A percentile compares a stretch with the other conserved stretches of the same genome.
Evolutionary conservation across 2,888 invertebrate genomes (phyloP).

Genomic region (Tinea semifulvella): DNA sequence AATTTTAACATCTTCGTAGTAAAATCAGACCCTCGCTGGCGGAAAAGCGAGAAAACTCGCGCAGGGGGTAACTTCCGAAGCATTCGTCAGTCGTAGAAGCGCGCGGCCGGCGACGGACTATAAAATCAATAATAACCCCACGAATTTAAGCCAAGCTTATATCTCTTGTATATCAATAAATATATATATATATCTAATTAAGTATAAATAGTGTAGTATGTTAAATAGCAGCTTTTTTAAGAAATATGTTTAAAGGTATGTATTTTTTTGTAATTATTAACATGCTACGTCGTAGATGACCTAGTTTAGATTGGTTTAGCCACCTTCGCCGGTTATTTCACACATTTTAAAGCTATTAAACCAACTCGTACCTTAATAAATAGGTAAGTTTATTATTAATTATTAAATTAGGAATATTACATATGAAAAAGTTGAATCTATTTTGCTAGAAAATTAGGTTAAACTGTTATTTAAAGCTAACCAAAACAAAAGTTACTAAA

Average conservation of each 20-base stretch:
- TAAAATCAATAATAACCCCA: conserved; percentile 23
- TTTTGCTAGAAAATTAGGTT: too few species aligned
- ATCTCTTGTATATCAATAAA: conserved; percentile 6
- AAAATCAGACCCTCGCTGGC: too few species aligned
- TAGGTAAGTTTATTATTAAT: too few species aligned
- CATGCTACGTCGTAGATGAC: conserved; percentile 46
- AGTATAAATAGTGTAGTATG: background rate
- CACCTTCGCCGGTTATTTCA: too few species aligned
- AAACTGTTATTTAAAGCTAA: too few species aligned
- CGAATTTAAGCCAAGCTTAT: background rate
- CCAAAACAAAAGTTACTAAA: too few species aligned
- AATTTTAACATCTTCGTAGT: too few species aligned
- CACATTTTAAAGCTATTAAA: too few species aligned
- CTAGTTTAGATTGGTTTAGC: conserved; percentile 28
- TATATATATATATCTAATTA: conserved; percentile 1
- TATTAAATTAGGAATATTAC: too few species aligned
- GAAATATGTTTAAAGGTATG: conserved; percentile 33
- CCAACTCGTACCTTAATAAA: too few species aligned
- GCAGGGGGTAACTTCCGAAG: conserved; percentile 34
- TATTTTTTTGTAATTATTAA: conserved; percentile 56
- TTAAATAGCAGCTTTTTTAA: conserved; percentile 12
- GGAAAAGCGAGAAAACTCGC: conserved; percentile 60
- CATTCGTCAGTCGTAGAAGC: conserved; percentile 41
- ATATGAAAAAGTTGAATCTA: too few species aligned
- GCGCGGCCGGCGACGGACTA: conserved; percentile 54